Percentiles rank a stretch among this genome's conserved stretches.
Evolutionary conservation across 1,140 invertebrate genomes (phyloP).

Genomic region (Hyphantria cunea): DNA sequence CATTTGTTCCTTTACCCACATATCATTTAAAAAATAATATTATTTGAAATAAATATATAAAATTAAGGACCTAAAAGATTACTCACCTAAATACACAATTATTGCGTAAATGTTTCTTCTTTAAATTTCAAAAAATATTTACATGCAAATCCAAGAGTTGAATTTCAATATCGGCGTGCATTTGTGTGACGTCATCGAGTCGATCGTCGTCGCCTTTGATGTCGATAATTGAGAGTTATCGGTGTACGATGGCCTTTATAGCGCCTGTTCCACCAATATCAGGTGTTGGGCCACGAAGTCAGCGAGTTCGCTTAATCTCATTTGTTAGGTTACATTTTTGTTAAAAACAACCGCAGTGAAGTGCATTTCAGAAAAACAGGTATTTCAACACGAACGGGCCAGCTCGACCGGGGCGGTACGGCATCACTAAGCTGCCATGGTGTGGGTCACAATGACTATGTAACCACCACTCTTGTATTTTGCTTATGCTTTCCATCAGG

Average conservation of each 20-base stretch:
- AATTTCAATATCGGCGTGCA: no score
- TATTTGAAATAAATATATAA: constrained; percentile 6
- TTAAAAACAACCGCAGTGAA: background rate
- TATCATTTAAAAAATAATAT: background rate
- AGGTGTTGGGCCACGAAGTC: background rate
- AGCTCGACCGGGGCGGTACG: no score
- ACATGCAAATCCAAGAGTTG: background rate
- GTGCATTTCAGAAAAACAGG: no score
- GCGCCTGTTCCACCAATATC: constrained; percentile 12
- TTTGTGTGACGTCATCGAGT: background rate
- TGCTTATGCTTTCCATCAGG: no score
- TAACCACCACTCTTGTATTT: no score
- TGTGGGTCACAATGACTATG: no score
- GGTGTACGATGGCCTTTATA: constrained; percentile 25
- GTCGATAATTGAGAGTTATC: constrained; percentile 39
- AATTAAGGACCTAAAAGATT: background rate
- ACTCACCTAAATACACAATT: background rate
- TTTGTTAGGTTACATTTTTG: no score
- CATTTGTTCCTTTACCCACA: no score
- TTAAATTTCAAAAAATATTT: background rate
- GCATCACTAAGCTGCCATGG: no score
- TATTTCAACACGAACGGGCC: no score
- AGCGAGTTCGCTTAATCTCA: constrained; percentile 4
- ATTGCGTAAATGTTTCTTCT: background rate
- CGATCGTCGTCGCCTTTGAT: constrained; percentile 26